Percentiles rank a stretch among this genome's conserved stretches.
Evolutionary conservation across 2,797 vertebrate genomes (phyloP).

Genomic region (Anas bahamensis): DNA sequence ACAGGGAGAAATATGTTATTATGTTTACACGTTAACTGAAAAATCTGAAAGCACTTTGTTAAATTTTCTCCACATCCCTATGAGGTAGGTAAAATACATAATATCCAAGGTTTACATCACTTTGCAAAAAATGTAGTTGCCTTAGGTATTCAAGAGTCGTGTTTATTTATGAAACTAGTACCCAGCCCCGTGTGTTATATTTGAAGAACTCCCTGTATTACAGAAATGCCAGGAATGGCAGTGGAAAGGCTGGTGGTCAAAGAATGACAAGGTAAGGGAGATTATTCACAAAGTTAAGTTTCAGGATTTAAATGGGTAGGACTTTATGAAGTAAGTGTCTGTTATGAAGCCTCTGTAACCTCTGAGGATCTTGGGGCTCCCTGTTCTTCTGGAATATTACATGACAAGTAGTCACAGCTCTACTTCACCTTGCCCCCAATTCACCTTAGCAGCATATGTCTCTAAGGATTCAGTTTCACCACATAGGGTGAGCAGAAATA

Average conservation of each 20-base stretch:
- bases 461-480: slow-evolving; percentile 60
- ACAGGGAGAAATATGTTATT: not conserved
- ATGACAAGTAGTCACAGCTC: not conserved
- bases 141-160: not conserved
- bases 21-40: not conserved
- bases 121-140: not conserved
- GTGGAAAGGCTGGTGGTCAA: not conserved
- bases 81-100: not conserved
- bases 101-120: not conserved
- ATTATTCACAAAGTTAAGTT: not conserved
- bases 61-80: not conserved
- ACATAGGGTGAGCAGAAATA: slow-evolving; percentile 43
- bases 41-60: not conserved
- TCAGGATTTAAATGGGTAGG: not conserved
- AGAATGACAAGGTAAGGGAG: not conserved
- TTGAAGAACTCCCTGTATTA: not conserved
- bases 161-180: not conserved
- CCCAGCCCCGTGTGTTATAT: not conserved
- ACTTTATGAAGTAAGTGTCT: not conserved
- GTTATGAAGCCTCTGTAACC: not conserved
- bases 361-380: not conserved
- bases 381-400: not conserved
- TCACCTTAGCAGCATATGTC: slow-evolving; percentile 53
- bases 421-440: slow-evolving; percentile 60
- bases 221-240: not conserved